These are phyloP conservation scores for Eudasyphora cyanicolor DNA, from an alignment of 2,888 invertebrate genomes.

Conservation along the genomic window DNA sequence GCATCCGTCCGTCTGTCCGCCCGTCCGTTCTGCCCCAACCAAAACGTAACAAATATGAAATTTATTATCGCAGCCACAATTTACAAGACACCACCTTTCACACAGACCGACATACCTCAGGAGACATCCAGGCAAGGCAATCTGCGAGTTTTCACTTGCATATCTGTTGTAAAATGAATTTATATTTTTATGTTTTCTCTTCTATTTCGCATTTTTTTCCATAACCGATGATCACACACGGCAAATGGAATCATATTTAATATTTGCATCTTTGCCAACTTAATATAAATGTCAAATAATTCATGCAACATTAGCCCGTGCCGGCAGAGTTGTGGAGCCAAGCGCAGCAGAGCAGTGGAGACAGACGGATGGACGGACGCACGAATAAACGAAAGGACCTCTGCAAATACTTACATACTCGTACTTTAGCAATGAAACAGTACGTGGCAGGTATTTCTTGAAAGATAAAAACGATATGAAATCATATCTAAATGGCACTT, in stretches of 20 bases:
- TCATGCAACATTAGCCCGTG: conserved; percentile 58
- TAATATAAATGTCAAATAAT: conserved; percentile 64
- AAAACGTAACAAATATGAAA: neutral
- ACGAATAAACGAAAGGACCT: neutral
- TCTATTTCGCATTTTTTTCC: neutral
- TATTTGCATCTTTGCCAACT: conserved; percentile 48
- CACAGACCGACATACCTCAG: no score
- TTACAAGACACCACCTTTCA: neutral
- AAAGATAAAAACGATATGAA: conserved; percentile 15
- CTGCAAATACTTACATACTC: neutral
- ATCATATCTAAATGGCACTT: conserved; percentile 1
- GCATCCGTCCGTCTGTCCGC: no score
- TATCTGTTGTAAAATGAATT: neutral
- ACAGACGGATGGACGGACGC: neutral
- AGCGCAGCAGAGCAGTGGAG: neutral
- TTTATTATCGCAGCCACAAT: conserved; percentile 14
- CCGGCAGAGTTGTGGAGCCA: neutral
- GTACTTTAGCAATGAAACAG: conserved; percentile 15
- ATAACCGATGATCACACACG: neutral
- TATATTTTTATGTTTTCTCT: neutral
- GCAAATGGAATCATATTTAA: conserved; percentile 33
- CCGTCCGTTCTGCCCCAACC: neutral
- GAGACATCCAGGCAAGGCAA: no score
- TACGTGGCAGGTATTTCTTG: conserved; percentile 19
- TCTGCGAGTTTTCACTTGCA: neutral